These are phyloP conservation scores for Monomorium pharaonis DNA, from an alignment of 1,140 invertebrate species.

Conservation along the genomic window DNA sequence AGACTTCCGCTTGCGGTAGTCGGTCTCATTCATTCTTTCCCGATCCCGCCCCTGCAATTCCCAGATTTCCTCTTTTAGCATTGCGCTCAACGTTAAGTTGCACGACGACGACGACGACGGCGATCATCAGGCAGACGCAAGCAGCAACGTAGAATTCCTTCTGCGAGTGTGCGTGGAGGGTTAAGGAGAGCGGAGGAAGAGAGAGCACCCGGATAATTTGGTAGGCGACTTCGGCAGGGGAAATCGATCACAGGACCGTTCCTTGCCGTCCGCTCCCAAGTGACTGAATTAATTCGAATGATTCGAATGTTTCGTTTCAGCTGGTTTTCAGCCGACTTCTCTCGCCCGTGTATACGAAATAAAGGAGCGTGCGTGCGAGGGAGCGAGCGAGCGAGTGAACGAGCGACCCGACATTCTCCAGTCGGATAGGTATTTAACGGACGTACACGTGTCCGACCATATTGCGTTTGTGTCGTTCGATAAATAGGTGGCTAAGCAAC, in stretches of 20 bases:
- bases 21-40: not conserved
- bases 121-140: not conserved
- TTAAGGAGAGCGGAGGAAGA: not conserved
- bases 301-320: constrained; percentile 45
- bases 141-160: not conserved
- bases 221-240: not conserved
- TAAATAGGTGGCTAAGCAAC: constrained; percentile 84
- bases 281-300: constrained; percentile 54
- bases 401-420: constrained; percentile 38
- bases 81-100: not conserved
- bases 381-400: not conserved
- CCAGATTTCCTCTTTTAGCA: not conserved
- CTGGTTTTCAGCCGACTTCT: constrained; percentile 42
- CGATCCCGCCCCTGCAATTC: not conserved
- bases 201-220: not conserved
- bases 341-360: too few relatives aligned
- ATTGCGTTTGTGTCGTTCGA: constrained; percentile 79
- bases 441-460: constrained; percentile 47
- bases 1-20: not conserved
- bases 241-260: constrained; percentile 1
- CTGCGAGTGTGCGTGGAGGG: not conserved
- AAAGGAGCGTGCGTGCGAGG: too few relatives aligned
- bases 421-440: constrained; percentile 55
- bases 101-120: too few relatives aligned
- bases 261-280: not conserved